Evolutionary conservation across 2,113 vertebrate genomes (phyloP).

Genomic region (Cathartes aura): DNA sequence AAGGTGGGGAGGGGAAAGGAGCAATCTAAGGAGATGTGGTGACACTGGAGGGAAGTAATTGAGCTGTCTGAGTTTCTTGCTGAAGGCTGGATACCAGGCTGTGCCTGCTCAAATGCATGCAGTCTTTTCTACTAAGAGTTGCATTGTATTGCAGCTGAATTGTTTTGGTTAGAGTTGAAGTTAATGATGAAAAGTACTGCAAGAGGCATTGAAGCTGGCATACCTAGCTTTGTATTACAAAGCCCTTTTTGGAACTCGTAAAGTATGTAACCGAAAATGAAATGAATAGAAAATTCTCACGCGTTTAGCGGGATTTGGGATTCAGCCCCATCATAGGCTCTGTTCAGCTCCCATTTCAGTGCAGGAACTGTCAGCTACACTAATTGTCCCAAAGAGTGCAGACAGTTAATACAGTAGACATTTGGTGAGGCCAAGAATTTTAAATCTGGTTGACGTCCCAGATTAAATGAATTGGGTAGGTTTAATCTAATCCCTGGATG

Average conservation of each 20-base stretch:
- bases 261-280: not conserved
- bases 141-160: not conserved
- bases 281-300: not conserved
- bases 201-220: not conserved
- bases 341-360: not conserved
- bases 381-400: not conserved
- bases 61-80: not conserved
- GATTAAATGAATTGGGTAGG: not conserved
- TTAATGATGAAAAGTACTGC: not conserved
- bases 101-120: not conserved
- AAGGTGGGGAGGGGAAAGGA: not conserved
- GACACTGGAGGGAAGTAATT: not conserved
- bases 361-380: not conserved
- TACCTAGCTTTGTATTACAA: not conserved
- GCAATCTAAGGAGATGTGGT: accelerated
- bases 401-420: not conserved
- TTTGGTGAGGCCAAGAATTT: not conserved
- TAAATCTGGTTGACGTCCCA: not conserved
- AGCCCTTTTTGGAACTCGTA: not conserved
- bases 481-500: slow-evolving; percentile 26
- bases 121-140: no score
- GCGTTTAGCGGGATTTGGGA: not conserved
- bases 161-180: not conserved
- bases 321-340: not conserved
- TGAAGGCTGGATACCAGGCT: not conserved